Conservation (phyloP, 2,113 vertebrate species). For the Odocoileus hemionus region DNA sequence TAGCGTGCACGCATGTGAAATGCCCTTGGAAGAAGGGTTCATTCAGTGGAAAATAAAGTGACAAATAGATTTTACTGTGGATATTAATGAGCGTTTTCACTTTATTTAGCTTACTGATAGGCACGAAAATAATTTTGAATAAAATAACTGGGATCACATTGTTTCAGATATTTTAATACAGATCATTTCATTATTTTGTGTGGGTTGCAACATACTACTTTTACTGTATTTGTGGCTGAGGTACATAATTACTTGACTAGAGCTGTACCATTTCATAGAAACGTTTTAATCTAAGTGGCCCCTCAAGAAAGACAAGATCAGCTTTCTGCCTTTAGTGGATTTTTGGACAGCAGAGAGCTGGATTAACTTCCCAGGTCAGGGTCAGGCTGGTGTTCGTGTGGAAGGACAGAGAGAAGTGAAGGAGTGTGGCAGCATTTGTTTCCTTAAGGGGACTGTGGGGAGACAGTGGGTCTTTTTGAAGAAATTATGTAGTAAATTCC, state of each 20-base stretch:
- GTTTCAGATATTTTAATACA: neutral
- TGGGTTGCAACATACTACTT: neutral
- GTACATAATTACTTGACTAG: neutral
- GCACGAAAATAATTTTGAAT: neutral
- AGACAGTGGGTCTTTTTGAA: neutral
- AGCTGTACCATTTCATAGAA: neutral
- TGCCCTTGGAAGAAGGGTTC: neutral
- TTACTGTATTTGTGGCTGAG: neutral
- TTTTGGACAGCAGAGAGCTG: neutral
- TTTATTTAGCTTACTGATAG: neutral
- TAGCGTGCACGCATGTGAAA: neutral
- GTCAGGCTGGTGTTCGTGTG: accelerated
- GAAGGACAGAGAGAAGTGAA: neutral
- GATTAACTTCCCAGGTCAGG: neutral
- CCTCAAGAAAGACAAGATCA: neutral
- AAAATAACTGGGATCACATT: neutral
- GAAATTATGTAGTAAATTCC: neutral
- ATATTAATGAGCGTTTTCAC: neutral
- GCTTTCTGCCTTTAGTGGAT: neutral
- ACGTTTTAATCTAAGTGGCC: neutral
- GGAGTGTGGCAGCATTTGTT: neutral
- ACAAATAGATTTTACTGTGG: neutral
- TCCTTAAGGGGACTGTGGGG: neutral
- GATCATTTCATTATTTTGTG: neutral
- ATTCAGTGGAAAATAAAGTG: neutral